Base-by-base conservation (phyloP, 1,140 invertebrate species). In the Dufourea novaeangliae region DNA sequence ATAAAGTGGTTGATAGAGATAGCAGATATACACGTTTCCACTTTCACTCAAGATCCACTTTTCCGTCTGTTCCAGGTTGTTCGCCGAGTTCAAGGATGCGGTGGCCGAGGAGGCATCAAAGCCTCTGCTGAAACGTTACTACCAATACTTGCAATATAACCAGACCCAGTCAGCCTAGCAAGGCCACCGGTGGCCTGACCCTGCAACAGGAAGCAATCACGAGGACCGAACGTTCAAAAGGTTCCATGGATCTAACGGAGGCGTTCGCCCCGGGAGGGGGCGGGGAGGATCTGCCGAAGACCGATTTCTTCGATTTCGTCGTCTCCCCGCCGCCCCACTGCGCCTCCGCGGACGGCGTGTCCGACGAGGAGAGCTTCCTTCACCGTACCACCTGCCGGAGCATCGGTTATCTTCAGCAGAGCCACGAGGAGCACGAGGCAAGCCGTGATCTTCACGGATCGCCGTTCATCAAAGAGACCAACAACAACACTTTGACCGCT, bases 271-370 rank as follows among this genome's bases (percentile, higher is more conserved):
- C 91, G 7, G 90, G 88, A 32, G 84, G 86, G 76, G 88, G 86
- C 29, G 84, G 86, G 20, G 94, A 96, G 91, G 95, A 96, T 86
- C 92, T 95, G 79, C 93, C 94, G 25, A 97, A 97, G 90, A 95
- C 96, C 62, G 96, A 97, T 91, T 97, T 97, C 93, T 97, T 97
- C 92, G 96, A 97, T 89, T 96, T 97, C 91, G 96, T 97, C 52
- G 96, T 96, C n/a, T 95, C 95, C 7, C 95, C 96, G 67, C 84
- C 95, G 94, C 90, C 93, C 88, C 90, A 95, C 91, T 90, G 94
- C 93, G 88, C 93, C 90, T 54, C 94, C n/a, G 57, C 80, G 11
- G 89, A 88, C 52, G 89, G 83, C 12, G 82, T 91, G 7, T 88
- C 88, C 66, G 90, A 92, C 76, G 91, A 92, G 37, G 92, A 92